Evolutionary conservation across 2,113 vertebrate genomes (phyloP).

Genomic region (Laticauda laticaudata): DNA sequence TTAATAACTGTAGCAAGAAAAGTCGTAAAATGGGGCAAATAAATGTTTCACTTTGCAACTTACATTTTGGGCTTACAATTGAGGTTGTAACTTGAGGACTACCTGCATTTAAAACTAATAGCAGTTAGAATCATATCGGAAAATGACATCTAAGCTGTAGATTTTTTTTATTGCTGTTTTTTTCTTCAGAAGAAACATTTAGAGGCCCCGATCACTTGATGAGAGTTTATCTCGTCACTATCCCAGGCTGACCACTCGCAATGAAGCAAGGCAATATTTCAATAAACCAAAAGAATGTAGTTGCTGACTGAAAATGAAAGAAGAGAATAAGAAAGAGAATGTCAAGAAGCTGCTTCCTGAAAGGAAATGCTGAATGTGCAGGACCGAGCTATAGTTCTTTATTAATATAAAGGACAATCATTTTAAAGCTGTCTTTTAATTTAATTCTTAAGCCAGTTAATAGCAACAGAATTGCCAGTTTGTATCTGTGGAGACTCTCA

Average conservation of each 20-base stretch:
- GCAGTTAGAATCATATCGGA: background rate
- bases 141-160: background rate
- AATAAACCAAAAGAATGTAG: background rate
- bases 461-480: too few relatives aligned
- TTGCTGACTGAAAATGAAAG: background rate
- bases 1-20: too few relatives aligned
- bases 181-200: background rate
- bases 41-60: too few relatives aligned
- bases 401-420: background rate
- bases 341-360: background rate
- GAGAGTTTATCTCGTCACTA: background rate
- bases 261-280: background rate
- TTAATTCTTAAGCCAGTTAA: background rate
- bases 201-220: background rate
- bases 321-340: background rate
- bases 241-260: background rate
- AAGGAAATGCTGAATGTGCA: background rate
- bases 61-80: too few relatives aligned
- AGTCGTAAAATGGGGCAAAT: too few relatives aligned
- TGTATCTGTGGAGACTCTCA: too few relatives aligned
- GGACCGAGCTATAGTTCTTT: background rate
- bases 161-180: background rate
- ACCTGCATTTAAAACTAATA: background rate
- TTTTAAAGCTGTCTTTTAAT: background rate
- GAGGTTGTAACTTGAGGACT: too few relatives aligned